Base-by-base conservation (phyloP, 2,888 invertebrate species). In the Spisula solida region DNA sequence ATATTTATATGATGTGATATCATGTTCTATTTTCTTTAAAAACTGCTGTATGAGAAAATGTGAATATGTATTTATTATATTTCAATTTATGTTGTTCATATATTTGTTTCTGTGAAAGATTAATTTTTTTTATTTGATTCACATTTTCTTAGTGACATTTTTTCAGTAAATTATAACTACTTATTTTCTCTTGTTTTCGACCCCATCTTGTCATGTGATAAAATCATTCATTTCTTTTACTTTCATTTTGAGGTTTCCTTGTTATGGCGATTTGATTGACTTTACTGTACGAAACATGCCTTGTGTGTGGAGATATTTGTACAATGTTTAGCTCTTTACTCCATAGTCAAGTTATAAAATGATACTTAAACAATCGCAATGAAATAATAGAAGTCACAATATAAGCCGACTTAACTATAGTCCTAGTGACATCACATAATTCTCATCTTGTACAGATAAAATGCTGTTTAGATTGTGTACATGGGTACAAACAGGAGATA, bases 51-150 rank as follows among this genome's bases (percentile, higher is more conserved):
- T 25, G 60, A 25, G n/a, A 25, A 25, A 66, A 66, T 66, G 60
- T 66, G 25, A 66, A 8, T 6, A 66, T 25, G 6, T 25, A 25
- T 66, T 66, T n/a, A 66, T 66, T 66, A 25, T 66, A 25, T 66
- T 66, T 25, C 25, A 25, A 66, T 66, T 66, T 66, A 66, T 66
- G 60, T 66, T 25, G n/a, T 66, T 66, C 60, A 66, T 66, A n/a
- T 25, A 66, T 66, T 66, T 66, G 25, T n/a, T 66, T 25, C 60
- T 25, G 25, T 25, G 25, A 25, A 25, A 25, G 8, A 66, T 66
- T 25, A 66, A 66, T 25, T 25, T 0, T 25, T 25, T 0, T 25
- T 2, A 41, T 66, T 25, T 25, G 20, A 66, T 66, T 66, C 25
- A 25, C n/a, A 66, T 25, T 66, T 66, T 66, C 60, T 66, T 66